Base-by-base conservation (phyloP, 2,888 invertebrate genomes). In the Volucella bombylans region DNA sequence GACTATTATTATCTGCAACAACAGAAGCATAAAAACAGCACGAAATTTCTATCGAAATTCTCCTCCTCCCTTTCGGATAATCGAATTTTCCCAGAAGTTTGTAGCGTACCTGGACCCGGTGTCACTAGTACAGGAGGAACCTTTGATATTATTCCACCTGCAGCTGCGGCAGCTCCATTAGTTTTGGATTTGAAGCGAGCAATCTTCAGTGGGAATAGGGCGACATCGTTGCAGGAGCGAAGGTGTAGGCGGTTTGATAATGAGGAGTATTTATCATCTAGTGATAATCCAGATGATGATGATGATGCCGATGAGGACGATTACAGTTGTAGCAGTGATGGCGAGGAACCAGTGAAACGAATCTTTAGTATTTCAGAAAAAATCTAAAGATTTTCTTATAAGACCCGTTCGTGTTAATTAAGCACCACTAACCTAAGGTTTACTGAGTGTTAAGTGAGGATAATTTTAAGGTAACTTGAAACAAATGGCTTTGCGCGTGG, bases 321-420 rank as follows among this genome's bases (percentile, higher is more conserved):
- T 43, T 82, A 69, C 54, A 86, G 77, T 39, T 78, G 82, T 59
- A 86, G 81, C 69, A 78, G 91, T 80, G 91, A 91, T 88, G 91
- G 90, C 83, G 91, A 91, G 86, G 91, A 91, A 86, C 90, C 90
- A 74, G 88, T 91, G 67, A 91, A 91, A 87, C 90, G 91, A 89
- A 91, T 91, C 88, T 91, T 90, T 89, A 91, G 91, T 89, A 91
- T 91, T 88, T 91, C 91, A 87, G 91, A 91, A 86, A 91, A 91
- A 87, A 91, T 91, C 87, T 91, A 90, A 89, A 31, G 31, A 2
- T 23, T 23, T 57, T 38, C 38, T 45, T 23, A 15, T 54, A 54
- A 12, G 31, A 14, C 61, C 39, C 8, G 64, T 4, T 31, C 55
- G 50, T 43, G 64, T 80, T 55, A 50, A 50, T 74, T 61, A 50